Percentiles rank a stretch among this genome's conserved stretches.
These are phyloP conservation scores for Ptilorrhoa leucosticta DNA, from an alignment of 2,113 vertebrate species.

Conservation along the genomic window DNA sequence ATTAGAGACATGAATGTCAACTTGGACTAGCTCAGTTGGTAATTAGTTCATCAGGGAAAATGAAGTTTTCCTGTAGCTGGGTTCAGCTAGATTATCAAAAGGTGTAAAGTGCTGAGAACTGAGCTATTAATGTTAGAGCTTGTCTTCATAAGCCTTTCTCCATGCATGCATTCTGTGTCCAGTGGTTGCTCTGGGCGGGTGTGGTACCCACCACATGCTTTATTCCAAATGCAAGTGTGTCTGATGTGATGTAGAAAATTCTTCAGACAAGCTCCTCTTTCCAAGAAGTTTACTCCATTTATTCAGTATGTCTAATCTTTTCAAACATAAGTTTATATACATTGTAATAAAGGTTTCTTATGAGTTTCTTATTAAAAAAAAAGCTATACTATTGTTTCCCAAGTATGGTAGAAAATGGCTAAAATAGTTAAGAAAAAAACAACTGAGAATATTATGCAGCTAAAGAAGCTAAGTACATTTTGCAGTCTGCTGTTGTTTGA, in stretches of 20 bases:
- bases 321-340: not conserved
- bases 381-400: not conserved
- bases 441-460: not conserved
- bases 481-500: not conserved
- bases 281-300: not conserved
- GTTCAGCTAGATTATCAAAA: not conserved
- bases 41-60: not conserved
- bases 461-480: not conserved
- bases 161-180: not conserved
- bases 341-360: not conserved
- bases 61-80: not conserved
- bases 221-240: not conserved
- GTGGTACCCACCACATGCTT: not conserved
- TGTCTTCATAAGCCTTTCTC: not conserved
- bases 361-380: not conserved
- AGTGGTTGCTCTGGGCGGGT: not conserved
- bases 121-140: not conserved
- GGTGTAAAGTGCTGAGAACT: not conserved
- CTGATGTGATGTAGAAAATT: not conserved
- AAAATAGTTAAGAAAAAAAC: not conserved
- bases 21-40: not conserved
- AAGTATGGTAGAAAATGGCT: not conserved
- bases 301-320: not conserved
- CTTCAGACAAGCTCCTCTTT: not conserved
- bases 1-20: not conserved